phyloP scores from a whole-genome alignment of 2,888 invertebrate species.

The Didymodactylos carnosus region DNA sequence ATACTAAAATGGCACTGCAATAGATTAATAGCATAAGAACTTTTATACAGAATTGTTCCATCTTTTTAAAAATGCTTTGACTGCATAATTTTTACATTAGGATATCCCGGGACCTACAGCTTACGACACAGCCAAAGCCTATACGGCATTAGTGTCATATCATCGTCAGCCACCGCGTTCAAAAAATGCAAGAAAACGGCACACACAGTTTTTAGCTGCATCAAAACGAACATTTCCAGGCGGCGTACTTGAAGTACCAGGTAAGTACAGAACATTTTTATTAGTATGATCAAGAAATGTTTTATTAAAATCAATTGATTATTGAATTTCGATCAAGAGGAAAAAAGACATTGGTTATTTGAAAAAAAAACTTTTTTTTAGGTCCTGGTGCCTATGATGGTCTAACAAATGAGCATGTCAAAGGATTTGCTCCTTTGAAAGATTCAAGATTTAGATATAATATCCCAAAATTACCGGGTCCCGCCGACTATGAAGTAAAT shows the following conservation, averaged over 20 bases:
- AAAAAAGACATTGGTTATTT: too few species aligned
- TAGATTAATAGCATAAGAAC: too few species aligned
- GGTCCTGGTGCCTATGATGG: conserved; percentile 8
- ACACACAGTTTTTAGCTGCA: not conserved
- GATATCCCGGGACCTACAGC: conserved; percentile 14
- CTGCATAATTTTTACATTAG: not conserved
- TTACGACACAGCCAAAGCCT: conserved; percentile 12
- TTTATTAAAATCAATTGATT: too few species aligned
- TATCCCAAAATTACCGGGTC: conserved; percentile 24
- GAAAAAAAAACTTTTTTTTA: too few species aligned
- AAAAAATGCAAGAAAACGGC: conserved; percentile 6
- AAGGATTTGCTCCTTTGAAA: not conserved
- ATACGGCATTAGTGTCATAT: not conserved
- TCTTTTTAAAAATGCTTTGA: too few species aligned
- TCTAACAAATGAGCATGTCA: not conserved
- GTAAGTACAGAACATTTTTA: too few species aligned
- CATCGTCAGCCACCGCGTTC: conserved; percentile 4
- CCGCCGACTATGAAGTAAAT: conserved; percentile 27
- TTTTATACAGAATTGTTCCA: too few species aligned
- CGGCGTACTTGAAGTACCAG: not conserved
- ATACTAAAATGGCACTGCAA: too few species aligned
- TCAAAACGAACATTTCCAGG: conserved; percentile 7
- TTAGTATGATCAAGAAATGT: too few species aligned
- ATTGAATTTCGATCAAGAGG: too few species aligned
- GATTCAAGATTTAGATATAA: conserved; percentile 1